phyloP scores from a whole-genome alignment of 2,888 invertebrate genomes.

The Muschampia plurimacula region DNA sequence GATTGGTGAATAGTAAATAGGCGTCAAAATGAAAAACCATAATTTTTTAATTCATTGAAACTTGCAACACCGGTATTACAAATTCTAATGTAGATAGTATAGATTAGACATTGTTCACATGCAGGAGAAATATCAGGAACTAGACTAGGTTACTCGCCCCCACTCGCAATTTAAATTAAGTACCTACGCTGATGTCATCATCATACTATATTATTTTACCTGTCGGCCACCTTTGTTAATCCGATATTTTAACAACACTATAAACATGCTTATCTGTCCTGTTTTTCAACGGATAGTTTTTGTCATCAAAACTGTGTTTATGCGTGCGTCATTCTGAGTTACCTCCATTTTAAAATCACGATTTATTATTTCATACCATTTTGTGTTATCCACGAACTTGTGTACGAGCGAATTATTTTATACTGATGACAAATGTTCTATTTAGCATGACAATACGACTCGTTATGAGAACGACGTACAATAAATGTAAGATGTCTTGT shows the following conservation, averaged over 20 bases:
- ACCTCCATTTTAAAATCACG: conserved; percentile 4
- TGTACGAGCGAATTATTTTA: conserved; percentile 4
- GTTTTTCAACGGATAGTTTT: conserved; percentile 27
- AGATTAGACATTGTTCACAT: conserved; percentile 2
- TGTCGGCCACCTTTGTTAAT: conserved; percentile 36
- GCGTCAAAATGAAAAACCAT: too few species aligned
- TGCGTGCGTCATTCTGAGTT: conserved; percentile 8
- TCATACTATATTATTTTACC: conserved; percentile 36
- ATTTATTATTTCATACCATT: conserved; percentile 30
- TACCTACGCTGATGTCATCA: conserved; percentile 34
- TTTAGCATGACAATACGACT: conserved; percentile 70
- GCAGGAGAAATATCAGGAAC: conserved; percentile 38
- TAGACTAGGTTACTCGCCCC: conserved; percentile 31
- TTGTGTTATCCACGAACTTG: conserved; percentile 24
- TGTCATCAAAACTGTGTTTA: conserved; percentile 27
- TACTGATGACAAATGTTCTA: conserved; percentile 61
- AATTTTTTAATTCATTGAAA: not conserved
- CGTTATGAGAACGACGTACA: conserved; percentile 56
- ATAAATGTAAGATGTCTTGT: conserved; percentile 47
- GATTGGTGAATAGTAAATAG: too few species aligned
- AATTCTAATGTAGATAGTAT: not conserved
- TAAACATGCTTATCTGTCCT: conserved; percentile 32
- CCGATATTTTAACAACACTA: conserved; percentile 36
- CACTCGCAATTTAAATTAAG: conserved; percentile 32
- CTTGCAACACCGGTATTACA: not conserved